phyloP scores from a whole-genome alignment of 1,140 invertebrate genomes.

The Alviniconcha marisindica region DNA sequence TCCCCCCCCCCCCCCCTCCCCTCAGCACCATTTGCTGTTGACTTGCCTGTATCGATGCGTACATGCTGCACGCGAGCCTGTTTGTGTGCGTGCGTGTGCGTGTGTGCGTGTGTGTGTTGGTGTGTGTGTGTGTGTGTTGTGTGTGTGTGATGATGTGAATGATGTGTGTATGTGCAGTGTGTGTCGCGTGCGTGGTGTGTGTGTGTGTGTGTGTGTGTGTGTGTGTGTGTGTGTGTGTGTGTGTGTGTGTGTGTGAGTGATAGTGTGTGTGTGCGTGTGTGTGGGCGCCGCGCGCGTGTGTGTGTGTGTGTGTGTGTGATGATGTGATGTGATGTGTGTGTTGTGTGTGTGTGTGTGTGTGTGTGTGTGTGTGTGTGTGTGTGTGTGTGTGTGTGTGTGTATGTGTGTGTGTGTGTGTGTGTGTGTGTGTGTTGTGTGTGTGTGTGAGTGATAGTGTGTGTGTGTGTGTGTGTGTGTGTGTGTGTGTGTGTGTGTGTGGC shows the following conservation, averaged over 20 bases:
- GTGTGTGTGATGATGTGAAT: constrained; percentile 7
- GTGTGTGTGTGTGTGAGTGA: constrained; percentile 9
- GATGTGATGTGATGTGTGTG: neutral
- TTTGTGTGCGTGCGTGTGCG: too few species aligned
- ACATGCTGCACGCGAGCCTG: too few species aligned
- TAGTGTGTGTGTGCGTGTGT: constrained; percentile 27
- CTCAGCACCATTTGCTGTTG: too few species aligned
- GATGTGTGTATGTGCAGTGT: neutral
- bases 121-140: constrained; percentile 18
- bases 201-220: neutral
- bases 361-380: neutral
- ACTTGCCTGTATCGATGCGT: too few species aligned
- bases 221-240: constrained; percentile 1
- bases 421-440: constrained; percentile 9
- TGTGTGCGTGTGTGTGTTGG: constrained; percentile 10
- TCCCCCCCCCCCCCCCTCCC: too few species aligned
- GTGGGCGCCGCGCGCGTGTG: constrained; percentile 7
- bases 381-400: constrained; percentile 16
- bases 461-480: neutral
- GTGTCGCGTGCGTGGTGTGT: neutral
- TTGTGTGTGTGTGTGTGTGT: too few species aligned
- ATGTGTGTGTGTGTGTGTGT: constrained; percentile 3
- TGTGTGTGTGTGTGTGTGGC: neutral
- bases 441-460: neutral
- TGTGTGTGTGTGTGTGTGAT: neutral